Base-by-base conservation (phyloP, 1,140 invertebrate species). In the Camponotus vicinus region DNA sequence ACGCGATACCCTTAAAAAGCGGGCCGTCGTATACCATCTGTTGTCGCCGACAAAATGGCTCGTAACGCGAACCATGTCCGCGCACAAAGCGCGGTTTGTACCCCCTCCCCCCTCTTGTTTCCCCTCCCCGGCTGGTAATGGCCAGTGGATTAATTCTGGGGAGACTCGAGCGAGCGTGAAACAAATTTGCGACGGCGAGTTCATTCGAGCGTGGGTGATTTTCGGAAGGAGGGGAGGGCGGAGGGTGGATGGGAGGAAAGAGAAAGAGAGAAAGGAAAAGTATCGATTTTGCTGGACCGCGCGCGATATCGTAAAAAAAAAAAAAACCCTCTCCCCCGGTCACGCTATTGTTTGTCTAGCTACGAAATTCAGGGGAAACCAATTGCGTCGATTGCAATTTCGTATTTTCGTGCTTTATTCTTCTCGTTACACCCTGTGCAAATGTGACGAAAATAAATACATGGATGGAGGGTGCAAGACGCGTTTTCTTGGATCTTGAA, bases 1-100 rank as follows among this genome's bases (percentile, higher is more conserved):
- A 63, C 40, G 40, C 55, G 69, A 75, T 61, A 27, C 40, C 27
- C 69, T 83, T 83, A 83, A 83, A 83, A 83, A 75, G 40, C 79
- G 27, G 37, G 4, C 5, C 11, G 69, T 40, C 55, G 55, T 75
- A 83, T 37, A 75, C 79, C 79, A 75, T 83, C 79, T 75, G 79
- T 83, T 83, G 42, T 75, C 73, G 69, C 79, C 55, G 79, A 27
- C 69, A 83, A 83, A 83, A 83, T 75, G 69, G 79, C 55, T 83
- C 79, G 79, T 75, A 83, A 75, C 79, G 69, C 79, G 67, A 57
- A 13, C 67, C 79, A n/a, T 83, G 69, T 83, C 13, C 69, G 79
- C 69, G 69, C 69, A 83, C 69, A 83, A 83, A 83, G 79, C 79
- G 55, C 79, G 69, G 69, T 83, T 83, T 83, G 79, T 83, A 83